Conservation (phyloP, 2,888 invertebrate species). For the Ashinkailepas kermadecensis region DNA sequence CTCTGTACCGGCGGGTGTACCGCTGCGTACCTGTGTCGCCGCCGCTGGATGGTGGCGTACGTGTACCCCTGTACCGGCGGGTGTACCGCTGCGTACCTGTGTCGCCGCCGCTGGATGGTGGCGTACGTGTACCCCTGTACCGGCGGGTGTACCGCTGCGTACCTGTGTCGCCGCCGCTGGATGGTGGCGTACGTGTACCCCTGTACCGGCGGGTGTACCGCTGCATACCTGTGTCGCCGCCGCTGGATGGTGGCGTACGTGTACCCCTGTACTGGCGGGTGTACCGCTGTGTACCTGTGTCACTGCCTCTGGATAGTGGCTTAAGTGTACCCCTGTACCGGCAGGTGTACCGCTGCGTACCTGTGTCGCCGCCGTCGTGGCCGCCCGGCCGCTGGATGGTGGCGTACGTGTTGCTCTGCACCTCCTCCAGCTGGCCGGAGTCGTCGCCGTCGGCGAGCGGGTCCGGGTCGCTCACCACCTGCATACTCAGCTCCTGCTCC, state of each 20-base stretch:
- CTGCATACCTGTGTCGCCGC: neutral
- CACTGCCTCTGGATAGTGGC: constrained; percentile 57
- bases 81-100: no score
- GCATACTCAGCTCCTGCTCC: constrained; percentile 79
- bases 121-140: no score
- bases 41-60: no score
- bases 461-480: constrained; percentile 64
- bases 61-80: no score
- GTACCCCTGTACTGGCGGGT: constrained; percentile 45
- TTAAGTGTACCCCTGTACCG: constrained; percentile 54
- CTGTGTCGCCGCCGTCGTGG: neutral
- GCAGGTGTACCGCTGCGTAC: neutral
- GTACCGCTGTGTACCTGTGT: neutral
- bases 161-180: neutral
- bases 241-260: constrained; percentile 68
- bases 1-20: no score
- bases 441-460: neutral
- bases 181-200: constrained; percentile 59
- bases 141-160: neutral
- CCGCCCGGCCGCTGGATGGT: constrained; percentile 53
- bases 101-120: no score
- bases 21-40: no score
- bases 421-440: constrained; percentile 48
- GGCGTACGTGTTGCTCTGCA: constrained; percentile 59
- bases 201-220: constrained; percentile 27